Evolutionary conservation across 92 coral and sea anemone species (phyloP).

Genomic region (Epizoanthus rinbou): DNA sequence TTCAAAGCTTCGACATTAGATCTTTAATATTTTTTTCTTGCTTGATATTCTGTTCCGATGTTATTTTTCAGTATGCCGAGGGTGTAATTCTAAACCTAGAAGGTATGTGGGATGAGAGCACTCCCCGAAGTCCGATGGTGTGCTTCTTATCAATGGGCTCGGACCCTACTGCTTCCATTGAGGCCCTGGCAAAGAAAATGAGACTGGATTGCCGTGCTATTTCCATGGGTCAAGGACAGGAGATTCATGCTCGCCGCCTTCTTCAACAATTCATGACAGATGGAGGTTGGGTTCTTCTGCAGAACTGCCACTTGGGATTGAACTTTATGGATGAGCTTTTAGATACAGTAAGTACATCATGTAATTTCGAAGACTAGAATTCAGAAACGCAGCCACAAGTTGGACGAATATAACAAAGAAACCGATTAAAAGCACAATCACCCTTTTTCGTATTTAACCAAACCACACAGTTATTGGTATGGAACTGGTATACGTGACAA

Average conservation of each 20-base stretch:
- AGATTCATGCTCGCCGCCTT: constrained; percentile 96
- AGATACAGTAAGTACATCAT: constrained; percentile 76
- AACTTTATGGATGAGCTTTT: constrained; percentile 96
- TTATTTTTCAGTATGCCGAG: constrained; percentile 75
- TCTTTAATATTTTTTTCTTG: not conserved
- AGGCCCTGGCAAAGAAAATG: constrained; percentile 90
- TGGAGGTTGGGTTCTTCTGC: constrained; percentile 99
- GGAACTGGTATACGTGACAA: too few species aligned
- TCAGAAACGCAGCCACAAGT: not conserved
- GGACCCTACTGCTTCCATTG: constrained; percentile 98
- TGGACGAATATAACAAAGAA: too few species aligned
- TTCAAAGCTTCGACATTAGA: not conserved
- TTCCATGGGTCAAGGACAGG: constrained; percentile 99
- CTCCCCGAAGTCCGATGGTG: constrained; percentile 88
- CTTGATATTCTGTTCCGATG: not conserved
- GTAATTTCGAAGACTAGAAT: not conserved
- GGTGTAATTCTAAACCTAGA: constrained; percentile 95
- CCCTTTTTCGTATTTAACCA: too few species aligned
- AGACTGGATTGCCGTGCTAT: constrained; percentile 97
- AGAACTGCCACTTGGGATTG: constrained; percentile 97
- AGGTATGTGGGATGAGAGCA: constrained; percentile 98
- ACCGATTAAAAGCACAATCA: too few species aligned
- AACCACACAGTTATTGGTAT: too few species aligned
- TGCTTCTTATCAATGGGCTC: constrained; percentile 99
- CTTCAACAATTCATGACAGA: constrained; percentile 93